A percentile compares a stretch with the other conserved stretches of the same genome.
Evolutionary conservation across 2,797 vertebrate species (phyloP).

Genomic region (Coreius guichenoti): DNA sequence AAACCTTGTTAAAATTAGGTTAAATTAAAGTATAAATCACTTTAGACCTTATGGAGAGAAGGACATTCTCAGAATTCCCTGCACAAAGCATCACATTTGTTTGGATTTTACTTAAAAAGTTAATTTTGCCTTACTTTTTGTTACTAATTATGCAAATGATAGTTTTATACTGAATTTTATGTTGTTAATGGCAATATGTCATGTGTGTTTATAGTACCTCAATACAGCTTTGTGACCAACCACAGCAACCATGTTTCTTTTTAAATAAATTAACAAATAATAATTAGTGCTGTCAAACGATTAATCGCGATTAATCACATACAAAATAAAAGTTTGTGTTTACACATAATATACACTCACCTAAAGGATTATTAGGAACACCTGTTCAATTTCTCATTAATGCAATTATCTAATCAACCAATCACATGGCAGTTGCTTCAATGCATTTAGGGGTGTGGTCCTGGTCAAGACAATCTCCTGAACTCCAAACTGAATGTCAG

Average conservation of each 20-base stretch:
- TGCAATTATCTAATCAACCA: no score
- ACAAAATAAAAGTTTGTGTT: no score
- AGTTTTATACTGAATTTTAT: neutral
- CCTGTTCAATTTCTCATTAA: no score
- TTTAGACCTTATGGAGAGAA: neutral
- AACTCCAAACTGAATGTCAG: no score
- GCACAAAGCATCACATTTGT: neutral
- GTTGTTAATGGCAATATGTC: neutral
- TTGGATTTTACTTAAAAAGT: neutral
- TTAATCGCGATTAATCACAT: no score
- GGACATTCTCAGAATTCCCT: neutral
- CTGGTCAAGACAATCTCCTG: no score
- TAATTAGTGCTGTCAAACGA: no score
- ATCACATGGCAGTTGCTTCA: no score
- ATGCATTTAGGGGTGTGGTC: no score
- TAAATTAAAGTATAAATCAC: neutral
- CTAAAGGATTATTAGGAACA: no score
- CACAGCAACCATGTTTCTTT: neutral
- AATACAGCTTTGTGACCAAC: neutral
- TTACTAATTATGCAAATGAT: neutral
- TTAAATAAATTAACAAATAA: neutral
- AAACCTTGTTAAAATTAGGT: neutral
- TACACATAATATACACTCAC: no score
- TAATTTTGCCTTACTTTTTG: neutral
- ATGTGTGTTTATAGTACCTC: neutral